Base-by-base conservation (phyloP, 1,140 invertebrate genomes). In the Amphibalanus amphitrite region DNA sequence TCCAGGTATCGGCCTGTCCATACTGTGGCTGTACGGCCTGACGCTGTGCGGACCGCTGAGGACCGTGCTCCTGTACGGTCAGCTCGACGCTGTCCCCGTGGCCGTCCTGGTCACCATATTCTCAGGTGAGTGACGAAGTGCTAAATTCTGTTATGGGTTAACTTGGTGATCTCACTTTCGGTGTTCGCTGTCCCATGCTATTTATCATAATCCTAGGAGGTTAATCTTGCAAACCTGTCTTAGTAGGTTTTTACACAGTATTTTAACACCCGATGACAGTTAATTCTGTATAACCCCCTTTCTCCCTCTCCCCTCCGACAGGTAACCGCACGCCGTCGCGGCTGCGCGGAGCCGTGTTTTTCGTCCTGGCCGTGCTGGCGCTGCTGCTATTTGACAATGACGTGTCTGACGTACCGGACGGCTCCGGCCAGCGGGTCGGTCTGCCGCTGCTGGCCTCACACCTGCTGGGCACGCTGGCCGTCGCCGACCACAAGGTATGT, bases 331-430 rank as follows among this genome's bases (percentile, higher is more conserved):
- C 72, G 26, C 72, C 74, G 69, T 78, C 78, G 30, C 77, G 81
- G 81, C 75, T 79, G 28, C 75, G 82, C 69, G 82, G 81, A 69
- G 80, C 81, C 59, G 74, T 82, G 17, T 78, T 81, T 70, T 81
- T 83, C 72, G 69, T 83, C 13, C 67, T 82, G 29, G 81, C 78
- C 68, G 77, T 81, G 29, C 33, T 82, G 13, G 75, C 80, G 8
- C 73, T 82, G n/a, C 76, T 83, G 15, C 74, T 82, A 17, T 82
- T 83, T 77, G 82, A 83, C 74, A 79, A 82, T 79, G 82, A 83
- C 69, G 38, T 38, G 77, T 77, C 79, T 69, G 75, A 77, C 69
- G 38, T 70, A 26, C 33, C 69, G 47, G 69, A 71, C 30, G 69
- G 69, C 28, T 71, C 75, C 25, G 71, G 76, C 25, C 72, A 79